Evolutionary conservation across 2,888 invertebrate genomes (phyloP), one percentile per base, ranked within the genome.

Genomic region (Hirudinaria manillensis): DNA sequence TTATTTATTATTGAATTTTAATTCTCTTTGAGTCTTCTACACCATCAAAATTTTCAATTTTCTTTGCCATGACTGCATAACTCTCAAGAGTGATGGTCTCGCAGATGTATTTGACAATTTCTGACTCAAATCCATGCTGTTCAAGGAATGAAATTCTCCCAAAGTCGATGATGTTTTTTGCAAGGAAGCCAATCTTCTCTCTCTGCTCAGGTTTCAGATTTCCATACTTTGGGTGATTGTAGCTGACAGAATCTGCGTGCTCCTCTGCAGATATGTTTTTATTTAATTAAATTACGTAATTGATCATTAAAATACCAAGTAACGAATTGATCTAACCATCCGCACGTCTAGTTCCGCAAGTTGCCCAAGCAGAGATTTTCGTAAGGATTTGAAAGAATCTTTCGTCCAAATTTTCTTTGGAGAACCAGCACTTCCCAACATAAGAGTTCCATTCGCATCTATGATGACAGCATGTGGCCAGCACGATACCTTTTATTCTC

Each of bases 401-500:
- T 0, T 85, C 85, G 55, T 80, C 76, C 27, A 86, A 82, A 21
- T 83, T 82, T 77, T 81, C 82, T 77, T 86, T 85, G 32, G 75
- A 66, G 66, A 91, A 87, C 82, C 89, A 90, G 1, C 87, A 80
- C 81, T 89, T 89, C 0, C 91, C 92, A 1, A 90, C 89, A 85
- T 91, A 93, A 0, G 89, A 85, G 27, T 84, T 84, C 88, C 90
- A 92, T 65, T 89, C 88, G 84, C 93, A 93, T 79, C 91, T 89
- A 86, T 95, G 94, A 85, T 94, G 94, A 84, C 95, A 95, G 85
- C 95, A 95, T 32, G 93, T 89, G 2, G 94, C 93, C 83, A 94
- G 89, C 75, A 92, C 87, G 61, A 90, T 90, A 7, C 84, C 84
- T 29, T 74, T 77, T 32, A 81, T 70, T 19, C 56, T 36, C 34